These are phyloP conservation scores for Athalia cordata DNA, from an alignment of 2,888 invertebrate genomes.

Conservation along the genomic window DNA sequence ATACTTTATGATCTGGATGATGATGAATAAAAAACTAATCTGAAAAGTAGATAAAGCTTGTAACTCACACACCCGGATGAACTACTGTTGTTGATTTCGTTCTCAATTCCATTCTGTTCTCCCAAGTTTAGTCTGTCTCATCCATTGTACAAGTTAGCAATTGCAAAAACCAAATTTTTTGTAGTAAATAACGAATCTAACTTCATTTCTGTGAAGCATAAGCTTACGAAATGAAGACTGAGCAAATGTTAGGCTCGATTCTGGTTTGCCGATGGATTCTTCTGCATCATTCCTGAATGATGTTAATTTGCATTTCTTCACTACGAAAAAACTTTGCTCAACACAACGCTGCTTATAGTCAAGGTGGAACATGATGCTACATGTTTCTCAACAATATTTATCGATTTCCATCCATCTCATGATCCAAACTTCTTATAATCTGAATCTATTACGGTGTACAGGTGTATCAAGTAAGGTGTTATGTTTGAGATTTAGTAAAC, in stretches of 20 bases:
- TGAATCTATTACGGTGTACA: neutral
- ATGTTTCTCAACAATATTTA: neutral
- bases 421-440: neutral
- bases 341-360: neutral
- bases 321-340: neutral
- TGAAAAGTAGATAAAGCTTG: no score
- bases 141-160: no score
- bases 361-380: neutral
- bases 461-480: slow-evolving; percentile 7
- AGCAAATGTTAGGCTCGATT: neutral
- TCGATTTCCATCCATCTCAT: neutral
- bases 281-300: neutral
- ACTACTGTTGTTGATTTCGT: no score
- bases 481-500: neutral
- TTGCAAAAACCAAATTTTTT: no score
- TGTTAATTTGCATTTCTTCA: neutral
- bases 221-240: neutral
- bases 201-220: no score
- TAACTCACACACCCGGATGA: no score
- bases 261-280: no score
- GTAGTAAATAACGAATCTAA: no score
- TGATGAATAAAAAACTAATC: no score
- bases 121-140: no score
- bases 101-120: no score
- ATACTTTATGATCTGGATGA: no score